Base-by-base conservation (phyloP, 2,113 vertebrate genomes). In the Phodopus roborovskii region DNA sequence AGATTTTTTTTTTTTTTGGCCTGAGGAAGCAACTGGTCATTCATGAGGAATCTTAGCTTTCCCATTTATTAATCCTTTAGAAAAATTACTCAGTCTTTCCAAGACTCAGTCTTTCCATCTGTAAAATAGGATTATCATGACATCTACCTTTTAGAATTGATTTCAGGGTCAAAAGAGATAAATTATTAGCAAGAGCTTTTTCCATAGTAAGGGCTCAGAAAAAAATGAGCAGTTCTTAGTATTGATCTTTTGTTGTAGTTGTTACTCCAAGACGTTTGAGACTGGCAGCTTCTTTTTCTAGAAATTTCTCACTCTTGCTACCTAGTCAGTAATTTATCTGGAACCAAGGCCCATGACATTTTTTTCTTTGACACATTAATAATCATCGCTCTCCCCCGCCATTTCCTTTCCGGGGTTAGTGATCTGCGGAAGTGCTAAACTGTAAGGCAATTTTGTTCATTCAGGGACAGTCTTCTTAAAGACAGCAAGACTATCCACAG, bases 151-250 rank as follows among this genome's bases (percentile, higher is more conserved):
- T 94, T 78, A 79, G 17, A 71, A 48, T 42, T 74, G 36, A 56
- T 73, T 50, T 70, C 60, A 50, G 53, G 33, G 48, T 94, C 45
- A 86, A 79, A 89, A 86, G n/a, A 89, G 50, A 90, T 92, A 86
- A 75, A 83, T 92, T 81, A 82, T 97, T 97, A 91, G 71, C 64
- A 42, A 58, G 96, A 73, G 58, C 50, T 92, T 91, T 68, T 15
- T 53, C 11, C 81, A n/a, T 50, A 86, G 42, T 92, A 79, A 88
- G 62, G 17, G 56, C 12, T 88, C 9, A 73, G 56, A 24, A 97
- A 89, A 89, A 68, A 91, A 24, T 50, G 64, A 85, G 42, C n/a
- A 97, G 17, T 79, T 93, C 2, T 64, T 66, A 48, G 62, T 90
- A 71, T 26, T 48, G 62, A 15, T 66, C 60, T 78, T 12, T 79